Evolutionary conservation across 1,140 invertebrate species (phyloP).

Genomic region (Cotesia vestalis): DNA sequence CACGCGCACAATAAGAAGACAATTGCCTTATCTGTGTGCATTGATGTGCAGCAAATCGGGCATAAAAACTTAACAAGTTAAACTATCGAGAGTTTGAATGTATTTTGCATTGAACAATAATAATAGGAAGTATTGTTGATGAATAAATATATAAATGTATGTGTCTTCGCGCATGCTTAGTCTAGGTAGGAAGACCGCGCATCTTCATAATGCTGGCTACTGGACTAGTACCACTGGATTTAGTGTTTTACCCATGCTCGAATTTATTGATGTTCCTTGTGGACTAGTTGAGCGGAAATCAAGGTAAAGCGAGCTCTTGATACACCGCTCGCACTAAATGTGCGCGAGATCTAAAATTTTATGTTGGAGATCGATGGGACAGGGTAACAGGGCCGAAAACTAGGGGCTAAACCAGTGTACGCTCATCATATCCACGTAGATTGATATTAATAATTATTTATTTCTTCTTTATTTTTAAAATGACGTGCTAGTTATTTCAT

Average conservation of each 20-base stretch:
- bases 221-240: background rate
- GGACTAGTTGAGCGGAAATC: constrained; percentile 31
- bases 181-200: constrained; percentile 32
- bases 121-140: too few relatives aligned
- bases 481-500: too few relatives aligned
- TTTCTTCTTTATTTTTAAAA: too few relatives aligned
- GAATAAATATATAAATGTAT: background rate
- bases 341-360: constrained; percentile 9
- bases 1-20: background rate
- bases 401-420: too few relatives aligned
- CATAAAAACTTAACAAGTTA: too few relatives aligned
- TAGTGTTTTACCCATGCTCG: constrained; percentile 56
- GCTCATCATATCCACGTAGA: background rate
- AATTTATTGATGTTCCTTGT: constrained; percentile 59
- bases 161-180: constrained; percentile 19
- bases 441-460: too few relatives aligned
- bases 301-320: constrained; percentile 23
- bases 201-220: constrained; percentile 15
- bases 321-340: background rate
- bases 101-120: too few relatives aligned
- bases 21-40: too few relatives aligned
- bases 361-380: background rate
- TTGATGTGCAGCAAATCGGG: too few relatives aligned
- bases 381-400: background rate
- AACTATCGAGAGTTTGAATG: too few relatives aligned